These are phyloP conservation scores for Acanthisitta chloris DNA, from an alignment of 2,113 vertebrate genomes.

Conservation along the genomic window DNA sequence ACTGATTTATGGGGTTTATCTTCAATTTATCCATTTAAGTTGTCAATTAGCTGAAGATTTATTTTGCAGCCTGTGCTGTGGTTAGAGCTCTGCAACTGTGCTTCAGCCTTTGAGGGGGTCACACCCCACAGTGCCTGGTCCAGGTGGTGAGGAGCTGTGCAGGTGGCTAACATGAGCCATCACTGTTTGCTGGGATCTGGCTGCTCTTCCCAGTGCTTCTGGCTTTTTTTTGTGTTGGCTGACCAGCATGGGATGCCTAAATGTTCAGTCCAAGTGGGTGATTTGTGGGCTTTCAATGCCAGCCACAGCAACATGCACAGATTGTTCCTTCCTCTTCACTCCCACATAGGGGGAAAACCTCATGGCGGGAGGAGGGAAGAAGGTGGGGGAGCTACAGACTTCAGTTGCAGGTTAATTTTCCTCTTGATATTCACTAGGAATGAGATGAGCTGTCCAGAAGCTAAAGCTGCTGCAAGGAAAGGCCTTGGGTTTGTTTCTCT, in stretches of 20 bases:
- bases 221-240: background rate
- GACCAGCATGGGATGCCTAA: background rate
- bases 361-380: background rate
- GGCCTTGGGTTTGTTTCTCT: background rate
- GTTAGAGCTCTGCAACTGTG: background rate
- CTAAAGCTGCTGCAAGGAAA: background rate
- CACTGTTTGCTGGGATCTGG: background rate
- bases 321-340: background rate
- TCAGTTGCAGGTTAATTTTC: background rate
- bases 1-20: background rate
- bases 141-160: background rate
- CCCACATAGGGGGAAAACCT: background rate
- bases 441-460: background rate
- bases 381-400: background rate
- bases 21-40: background rate
- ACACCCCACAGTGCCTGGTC: background rate
- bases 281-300: background rate
- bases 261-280: background rate
- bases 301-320: background rate
- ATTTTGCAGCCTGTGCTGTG: background rate
- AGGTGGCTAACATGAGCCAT: accelerated
- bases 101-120: background rate
- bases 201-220: background rate
- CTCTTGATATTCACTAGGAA: background rate
- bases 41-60: background rate